Conservation (phyloP, 1,140 invertebrate species). For the Lerema accius region DNA sequence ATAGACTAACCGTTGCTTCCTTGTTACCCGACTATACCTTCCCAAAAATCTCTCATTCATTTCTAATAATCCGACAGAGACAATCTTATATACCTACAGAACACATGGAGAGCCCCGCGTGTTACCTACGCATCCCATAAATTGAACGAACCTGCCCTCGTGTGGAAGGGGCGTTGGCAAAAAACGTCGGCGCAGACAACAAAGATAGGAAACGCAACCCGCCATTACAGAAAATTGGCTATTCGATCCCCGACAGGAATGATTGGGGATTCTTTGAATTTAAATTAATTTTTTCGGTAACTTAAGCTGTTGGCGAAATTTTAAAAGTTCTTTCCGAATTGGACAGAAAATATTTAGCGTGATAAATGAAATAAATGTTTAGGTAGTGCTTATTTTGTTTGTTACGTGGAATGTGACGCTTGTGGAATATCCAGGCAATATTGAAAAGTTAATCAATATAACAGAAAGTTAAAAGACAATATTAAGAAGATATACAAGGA, state of each 20-base stretch:
- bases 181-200: conserved; percentile 72
- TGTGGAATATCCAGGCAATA: too few relatives aligned
- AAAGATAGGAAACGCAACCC: conserved; percentile 75
- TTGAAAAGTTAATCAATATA: too few relatives aligned
- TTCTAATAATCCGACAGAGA: too few relatives aligned
- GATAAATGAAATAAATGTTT: conserved; percentile 21
- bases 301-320: not conserved
- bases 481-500: too few relatives aligned
- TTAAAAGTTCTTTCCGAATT: conserved; percentile 9
- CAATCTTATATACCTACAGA: conserved; percentile 9
- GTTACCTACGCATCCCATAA: conserved; percentile 50
- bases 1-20: too few relatives aligned
- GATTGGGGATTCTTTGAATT: conserved; percentile 47
- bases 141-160: conserved; percentile 51
- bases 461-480: too few relatives aligned
- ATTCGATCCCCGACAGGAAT: conserved; percentile 52
- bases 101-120: conserved; percentile 31
- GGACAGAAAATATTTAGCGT: not conserved
- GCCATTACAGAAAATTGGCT: conserved; percentile 77
- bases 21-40: too few relatives aligned
- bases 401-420: too few relatives aligned
- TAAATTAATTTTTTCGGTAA: conserved; percentile 37
- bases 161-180: conserved; percentile 69
- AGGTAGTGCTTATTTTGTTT: too few relatives aligned
- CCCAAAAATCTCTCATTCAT: too few relatives aligned